Evolutionary conservation across 1,140 invertebrate species (phyloP).

Genomic region (Drosophila willistoni): DNA sequence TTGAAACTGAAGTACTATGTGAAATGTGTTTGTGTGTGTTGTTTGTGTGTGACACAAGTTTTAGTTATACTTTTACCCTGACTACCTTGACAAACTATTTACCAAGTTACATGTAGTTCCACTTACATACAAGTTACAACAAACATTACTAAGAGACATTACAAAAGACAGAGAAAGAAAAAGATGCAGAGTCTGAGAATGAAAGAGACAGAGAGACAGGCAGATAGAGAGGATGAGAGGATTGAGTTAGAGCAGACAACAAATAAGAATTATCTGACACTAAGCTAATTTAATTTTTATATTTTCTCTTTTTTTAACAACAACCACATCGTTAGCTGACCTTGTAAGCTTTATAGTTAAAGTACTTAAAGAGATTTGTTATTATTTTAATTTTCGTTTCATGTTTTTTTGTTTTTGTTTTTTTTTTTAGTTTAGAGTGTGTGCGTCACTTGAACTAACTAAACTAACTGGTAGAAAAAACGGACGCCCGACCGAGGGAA

Average conservation of each 20-base stretch:
- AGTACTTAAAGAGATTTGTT: slow-evolving; percentile 21
- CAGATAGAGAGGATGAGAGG: background rate
- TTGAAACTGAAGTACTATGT: slow-evolving; percentile 12
- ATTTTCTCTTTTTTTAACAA: slow-evolving; percentile 22
- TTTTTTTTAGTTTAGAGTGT: slow-evolving; percentile 21
- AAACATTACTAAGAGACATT: slow-evolving; percentile 39
- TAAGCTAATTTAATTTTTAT: slow-evolving; percentile 26
- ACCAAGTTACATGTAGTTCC: slow-evolving; percentile 30
- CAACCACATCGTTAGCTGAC: slow-evolving; percentile 38
- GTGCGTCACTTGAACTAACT: slow-evolving; percentile 28
- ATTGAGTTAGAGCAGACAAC: slow-evolving; percentile 14
- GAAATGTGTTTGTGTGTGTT: slow-evolving; percentile 14
- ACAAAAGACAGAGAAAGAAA: background rate
- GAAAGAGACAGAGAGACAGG: slow-evolving; percentile 4
- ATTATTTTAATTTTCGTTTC: too few relatives aligned
- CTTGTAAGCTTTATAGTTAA: slow-evolving; percentile 33
- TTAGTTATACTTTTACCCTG: slow-evolving; percentile 56
- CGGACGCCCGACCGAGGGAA: slow-evolving; percentile 22
- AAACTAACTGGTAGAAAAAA: slow-evolving; percentile 26
- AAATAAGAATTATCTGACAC: slow-evolving; percentile 46
- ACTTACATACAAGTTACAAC: slow-evolving; percentile 56
- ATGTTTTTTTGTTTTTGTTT: background rate
- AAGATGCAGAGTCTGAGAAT: background rate
- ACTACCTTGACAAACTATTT: slow-evolving; percentile 50
- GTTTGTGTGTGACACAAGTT: slow-evolving; percentile 24